Evolutionary conservation across 2,113 vertebrate genomes (phyloP).

Genomic region (Chrysochloris asiatica): DNA sequence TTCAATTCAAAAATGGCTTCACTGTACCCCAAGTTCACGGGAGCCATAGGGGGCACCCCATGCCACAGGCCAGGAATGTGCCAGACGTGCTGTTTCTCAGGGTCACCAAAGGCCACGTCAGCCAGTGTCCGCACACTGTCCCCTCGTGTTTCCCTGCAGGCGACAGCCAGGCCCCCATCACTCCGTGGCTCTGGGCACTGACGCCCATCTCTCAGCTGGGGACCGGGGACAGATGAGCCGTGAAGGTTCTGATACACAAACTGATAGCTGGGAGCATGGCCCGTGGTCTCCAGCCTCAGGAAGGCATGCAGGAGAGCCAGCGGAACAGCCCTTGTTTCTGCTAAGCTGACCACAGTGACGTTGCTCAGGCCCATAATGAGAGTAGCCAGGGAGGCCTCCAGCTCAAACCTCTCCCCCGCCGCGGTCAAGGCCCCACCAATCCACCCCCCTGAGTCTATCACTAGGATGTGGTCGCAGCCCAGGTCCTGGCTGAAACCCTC

Average conservation of each 20-base stretch:
- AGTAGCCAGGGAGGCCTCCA: constrained; percentile 87
- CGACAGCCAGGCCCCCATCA: constrained; percentile 82
- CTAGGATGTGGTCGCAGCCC: constrained; percentile 86
- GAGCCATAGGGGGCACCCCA: constrained; percentile 79
- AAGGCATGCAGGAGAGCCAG: constrained; percentile 86
- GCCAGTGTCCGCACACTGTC: constrained; percentile 52
- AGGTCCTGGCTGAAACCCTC: constrained; percentile 83
- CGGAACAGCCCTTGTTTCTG: constrained; percentile 83
- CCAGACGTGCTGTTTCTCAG: constrained; percentile 74
- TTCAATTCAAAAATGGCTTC: constrained; percentile 81
- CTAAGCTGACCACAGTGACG: constrained; percentile 85
- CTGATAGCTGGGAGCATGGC: constrained; percentile 85
- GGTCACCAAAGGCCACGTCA: constrained; percentile 65
- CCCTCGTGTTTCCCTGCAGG: constrained; percentile 84
- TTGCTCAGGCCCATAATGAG: constrained; percentile 87
- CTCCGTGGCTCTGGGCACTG: constrained; percentile 81
- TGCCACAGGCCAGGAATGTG: constrained; percentile 81
- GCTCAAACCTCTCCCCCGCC: constrained; percentile 82
- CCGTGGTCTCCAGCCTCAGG: constrained; percentile 83
- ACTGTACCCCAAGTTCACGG: constrained; percentile 80
- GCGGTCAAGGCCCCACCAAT: constrained; percentile 52
- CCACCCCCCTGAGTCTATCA: constrained; percentile 86
- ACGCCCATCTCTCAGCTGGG: constrained; percentile 83
- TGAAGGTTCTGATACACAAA: constrained; percentile 89
- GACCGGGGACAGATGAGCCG: constrained; percentile 82